Base-by-base conservation (phyloP, 2,888 invertebrate genomes). In the Oegoconia quadripuncta region DNA sequence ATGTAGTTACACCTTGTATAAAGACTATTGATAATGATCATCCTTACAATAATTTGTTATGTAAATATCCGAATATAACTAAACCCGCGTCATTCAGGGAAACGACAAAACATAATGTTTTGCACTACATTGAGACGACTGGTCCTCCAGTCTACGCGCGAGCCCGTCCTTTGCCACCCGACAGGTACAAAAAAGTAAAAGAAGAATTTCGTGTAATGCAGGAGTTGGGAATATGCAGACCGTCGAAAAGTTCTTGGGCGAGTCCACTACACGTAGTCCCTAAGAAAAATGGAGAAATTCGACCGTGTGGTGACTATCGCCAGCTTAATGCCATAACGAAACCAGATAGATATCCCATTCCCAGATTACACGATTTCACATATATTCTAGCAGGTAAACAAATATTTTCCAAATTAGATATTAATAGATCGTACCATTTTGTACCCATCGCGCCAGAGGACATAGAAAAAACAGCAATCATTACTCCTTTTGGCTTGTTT, bases 161-260 rank as follows among this genome's bases (percentile, higher is more conserved):
- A 14, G 16, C 34, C 6, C 6, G 34, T 7, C 34, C 15, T 15
- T 7, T 34, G 13, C 26, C 26, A 9, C 26, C 34, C 4, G 34
- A 34, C 11, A 2, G 12, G 15, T 37, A 37, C 12, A 12, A n/a
- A 3, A 31, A 31, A 26, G 30, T 35, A 6, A 39, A 35, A 14
- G 30, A 29, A 6, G 39, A 39, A 11, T 39, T 37, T 13, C 3
- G 16, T 3, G 13, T 25, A 4, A 37, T 16, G 26, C 23, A 30
- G 26, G 34, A 34, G 12, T 16, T 34, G 26, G 43, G 46, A 0
- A 46, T 47, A 11, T 42, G 44, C 25, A 18, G 41, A 17, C 47
- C 44, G 7, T 33, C 30, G 17, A 44, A 40, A 14, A 39, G 44
- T 8, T 25, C 35, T 1, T 40, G 42, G 41, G 35, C 40, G 25